Evolutionary conservation across 2,113 vertebrate genomes (phyloP).

Genomic region (Eudyptes chrysolophus): DNA sequence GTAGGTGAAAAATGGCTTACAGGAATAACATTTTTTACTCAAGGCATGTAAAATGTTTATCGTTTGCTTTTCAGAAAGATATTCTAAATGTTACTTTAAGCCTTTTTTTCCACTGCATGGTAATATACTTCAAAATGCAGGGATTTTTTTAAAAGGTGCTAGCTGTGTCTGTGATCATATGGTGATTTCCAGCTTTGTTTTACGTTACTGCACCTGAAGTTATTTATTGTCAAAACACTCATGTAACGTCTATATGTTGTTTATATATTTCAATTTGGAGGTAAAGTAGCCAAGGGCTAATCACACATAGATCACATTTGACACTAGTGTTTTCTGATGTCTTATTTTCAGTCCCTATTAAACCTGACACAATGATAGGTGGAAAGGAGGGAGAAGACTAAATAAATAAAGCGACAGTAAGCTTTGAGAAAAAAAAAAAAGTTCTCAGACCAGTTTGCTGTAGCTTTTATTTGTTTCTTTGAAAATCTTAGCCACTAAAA

Average conservation of each 20-base stretch:
- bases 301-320: neutral
- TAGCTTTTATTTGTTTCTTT: constrained; percentile 12
- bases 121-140: neutral
- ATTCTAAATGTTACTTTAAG: neutral
- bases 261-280: constrained; percentile 58
- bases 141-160: neutral
- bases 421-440: neutral
- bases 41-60: constrained; percentile 1
- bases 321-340: constrained; percentile 4
- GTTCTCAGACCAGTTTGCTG: neutral
- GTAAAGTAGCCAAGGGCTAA: constrained; percentile 37
- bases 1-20: neutral
- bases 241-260: constrained; percentile 4
- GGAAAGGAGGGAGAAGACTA: neutral
- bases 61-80: neutral
- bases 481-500: neutral
- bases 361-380: constrained; percentile 12
- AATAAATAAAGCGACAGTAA: neutral
- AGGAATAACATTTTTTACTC: neutral
- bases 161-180: neutral
- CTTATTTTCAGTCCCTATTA: constrained; percentile 31
- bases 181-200: neutral
- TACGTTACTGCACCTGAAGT: neutral
- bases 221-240: constrained; percentile 15
- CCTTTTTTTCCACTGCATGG: neutral